A percentile compares a stretch with the other conserved stretches of the same genome.
These are phyloP conservation scores for Cichlasoma orientale DNA, from an alignment of 2,797 vertebrate genomes.

Conservation along the genomic window DNA sequence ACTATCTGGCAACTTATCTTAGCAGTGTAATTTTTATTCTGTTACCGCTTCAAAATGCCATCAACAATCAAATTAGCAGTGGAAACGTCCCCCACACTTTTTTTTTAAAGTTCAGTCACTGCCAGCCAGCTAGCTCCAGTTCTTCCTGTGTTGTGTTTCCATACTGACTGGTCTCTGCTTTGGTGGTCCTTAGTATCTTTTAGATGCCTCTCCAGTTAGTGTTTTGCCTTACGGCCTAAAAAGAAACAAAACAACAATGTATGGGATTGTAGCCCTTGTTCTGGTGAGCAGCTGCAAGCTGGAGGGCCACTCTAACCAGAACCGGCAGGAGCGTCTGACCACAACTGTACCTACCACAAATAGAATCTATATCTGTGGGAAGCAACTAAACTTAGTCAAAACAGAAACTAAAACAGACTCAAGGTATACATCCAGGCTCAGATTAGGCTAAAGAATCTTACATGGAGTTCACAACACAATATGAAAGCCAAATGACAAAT, in stretches of 20 bases:
- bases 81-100: background rate
- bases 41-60: background rate
- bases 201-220: background rate
- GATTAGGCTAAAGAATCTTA: conserved; percentile 2
- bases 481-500: conserved; percentile 19
- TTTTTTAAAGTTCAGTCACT: background rate
- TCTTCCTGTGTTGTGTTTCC: background rate
- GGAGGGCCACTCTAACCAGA: background rate
- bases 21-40: background rate
- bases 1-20: background rate
- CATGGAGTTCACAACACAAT: conserved; percentile 2
- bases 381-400: background rate
- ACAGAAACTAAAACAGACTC: background rate
- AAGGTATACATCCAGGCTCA: conserved; percentile 5
- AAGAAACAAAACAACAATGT: background rate
- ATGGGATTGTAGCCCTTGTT: background rate
- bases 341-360: background rate
- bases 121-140: background rate
- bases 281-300: background rate
- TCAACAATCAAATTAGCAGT: background rate
- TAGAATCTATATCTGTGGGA: background rate
- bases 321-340: background rate
- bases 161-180: background rate
- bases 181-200: background rate
- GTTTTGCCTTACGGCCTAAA: background rate